Base-by-base conservation (phyloP, 2,888 invertebrate genomes). In the Lysandra coridon region DNA sequence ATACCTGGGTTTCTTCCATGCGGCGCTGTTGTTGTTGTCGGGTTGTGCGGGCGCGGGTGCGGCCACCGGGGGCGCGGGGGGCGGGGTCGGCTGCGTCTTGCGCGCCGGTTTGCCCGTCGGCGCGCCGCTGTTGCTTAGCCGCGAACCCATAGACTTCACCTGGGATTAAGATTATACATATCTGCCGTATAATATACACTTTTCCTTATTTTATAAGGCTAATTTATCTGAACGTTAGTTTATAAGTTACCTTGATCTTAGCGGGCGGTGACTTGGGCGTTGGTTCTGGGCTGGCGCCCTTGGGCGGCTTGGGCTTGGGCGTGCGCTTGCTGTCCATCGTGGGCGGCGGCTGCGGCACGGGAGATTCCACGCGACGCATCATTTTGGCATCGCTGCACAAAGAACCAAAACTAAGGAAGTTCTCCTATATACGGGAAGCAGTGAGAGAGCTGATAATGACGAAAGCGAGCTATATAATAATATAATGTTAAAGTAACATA, bases 221-320 rank as follows among this genome's bases (percentile, higher is more conserved):
- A 37, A 37, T 37, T 37, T 37, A 1, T 37, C 40, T 40, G 6
- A 12, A 3, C 12, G 10, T 53, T 10, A 49, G 76, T 62, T n/a
- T 23, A 62, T 73, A 6, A 73, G 69, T 78, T 81, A 92, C 91
- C 91, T 90, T 91, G 23, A 94, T 83, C 81, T 92, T 92, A 30
- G 87, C 83, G 0, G 95, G 94, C 12, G 92, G 90, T 0, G 92
- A 90, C 73, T 90, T 91, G 57, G 89, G 77, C 82, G 92, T 82
- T 84, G 90, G 91, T 73, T 94, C 94, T 0, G 96, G 96, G 82
- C 95, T 95, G 81, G 94, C 95, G 0, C 96, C 96, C 83, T 96
- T 96, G 0, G 96, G 95, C 5, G 89, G 90, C 83, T 95, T 96
- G 4, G 96, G 96, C 82, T 96, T 96, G 14, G 95, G 95, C n/a